These are phyloP conservation scores for Pteruthius melanotis DNA, from an alignment of 2,113 vertebrate species.

Conservation along the genomic window DNA sequence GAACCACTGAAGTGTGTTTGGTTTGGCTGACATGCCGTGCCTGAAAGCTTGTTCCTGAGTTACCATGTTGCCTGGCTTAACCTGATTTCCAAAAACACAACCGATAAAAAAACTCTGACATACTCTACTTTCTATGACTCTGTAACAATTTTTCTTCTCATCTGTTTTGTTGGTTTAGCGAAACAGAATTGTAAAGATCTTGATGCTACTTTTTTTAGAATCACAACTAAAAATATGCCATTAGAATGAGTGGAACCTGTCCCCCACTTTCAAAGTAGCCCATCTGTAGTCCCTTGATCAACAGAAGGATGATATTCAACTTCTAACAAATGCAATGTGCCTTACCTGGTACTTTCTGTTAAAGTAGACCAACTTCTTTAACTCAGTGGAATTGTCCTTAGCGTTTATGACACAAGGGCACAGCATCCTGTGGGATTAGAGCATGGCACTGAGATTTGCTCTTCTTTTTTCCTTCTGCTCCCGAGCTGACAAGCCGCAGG, in stretches of 20 bases:
- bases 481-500: not conserved
- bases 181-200: not conserved
- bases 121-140: not conserved
- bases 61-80: not conserved
- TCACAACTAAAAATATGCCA: not conserved
- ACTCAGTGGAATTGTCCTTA: slow-evolving; percentile 28
- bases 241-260: not conserved
- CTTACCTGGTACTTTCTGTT: slow-evolving; percentile 78
- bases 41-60: not conserved
- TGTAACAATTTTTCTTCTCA: not conserved
- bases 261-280: not conserved
- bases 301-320: not conserved
- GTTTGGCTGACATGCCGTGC: not conserved
- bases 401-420: slow-evolving; percentile 70
- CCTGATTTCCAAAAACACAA: not conserved
- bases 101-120: not conserved
- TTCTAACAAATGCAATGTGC: not conserved
- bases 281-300: not conserved
- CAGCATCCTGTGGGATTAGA: not conserved
- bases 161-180: not conserved
- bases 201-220: not conserved
- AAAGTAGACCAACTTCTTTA: slow-evolving; percentile 14
- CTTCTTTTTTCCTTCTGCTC: not conserved
- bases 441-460: not conserved
- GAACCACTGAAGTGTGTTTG: not conserved